Base-by-base conservation (phyloP, 2,113 vertebrate species). In the Charadrius vociferus region DNA sequence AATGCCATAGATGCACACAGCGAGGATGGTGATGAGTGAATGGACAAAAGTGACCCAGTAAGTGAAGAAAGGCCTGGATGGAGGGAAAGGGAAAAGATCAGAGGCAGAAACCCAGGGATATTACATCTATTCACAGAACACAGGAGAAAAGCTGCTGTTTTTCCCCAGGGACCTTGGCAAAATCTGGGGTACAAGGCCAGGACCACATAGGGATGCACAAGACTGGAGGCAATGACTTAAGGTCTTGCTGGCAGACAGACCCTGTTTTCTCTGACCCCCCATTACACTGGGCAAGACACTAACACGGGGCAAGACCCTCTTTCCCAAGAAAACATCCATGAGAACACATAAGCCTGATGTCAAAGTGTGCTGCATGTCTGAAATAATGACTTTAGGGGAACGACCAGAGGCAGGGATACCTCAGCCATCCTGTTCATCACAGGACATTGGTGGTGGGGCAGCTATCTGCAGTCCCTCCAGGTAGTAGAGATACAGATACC, bases 11-110 rank as follows among this genome's bases (percentile, higher is more conserved):
- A 99, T 99, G 96, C 99, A 99, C 65, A 99, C 99, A 8, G 99
- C 99, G 4, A 99, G 97, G 93, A 99, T 99, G 58, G 99, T 99
- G 98, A 99, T 99, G 66, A 99, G 99, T 14, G 99, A 98, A 97
- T 99, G 99, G 97, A 99, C 99, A 87, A 99, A 98, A 39, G 99
- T 99, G 90, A 99, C 99, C 99, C 99, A 99, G 98, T 99, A 99
- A 24, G 99, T 99, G 97, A 99, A 99, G 98, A 99, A 99, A 67
- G 99, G 99, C 98, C 99, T 99, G 95, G 22, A 47, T 24, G 39
- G 62, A 86, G 21, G 32, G 49, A 96, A 90, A 30, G 18, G 29
- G 29, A 79, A n/a, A 88, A 55, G 19, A 47, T 88, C 20, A 90
- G 91, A 89, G 36, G 36, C 62, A 66, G n/a, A 84, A 91, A 70